Evolutionary conservation across 2,888 invertebrate species (phyloP), one percentile per base, ranked within the genome.

Genomic region (Pterostichus niger): DNA sequence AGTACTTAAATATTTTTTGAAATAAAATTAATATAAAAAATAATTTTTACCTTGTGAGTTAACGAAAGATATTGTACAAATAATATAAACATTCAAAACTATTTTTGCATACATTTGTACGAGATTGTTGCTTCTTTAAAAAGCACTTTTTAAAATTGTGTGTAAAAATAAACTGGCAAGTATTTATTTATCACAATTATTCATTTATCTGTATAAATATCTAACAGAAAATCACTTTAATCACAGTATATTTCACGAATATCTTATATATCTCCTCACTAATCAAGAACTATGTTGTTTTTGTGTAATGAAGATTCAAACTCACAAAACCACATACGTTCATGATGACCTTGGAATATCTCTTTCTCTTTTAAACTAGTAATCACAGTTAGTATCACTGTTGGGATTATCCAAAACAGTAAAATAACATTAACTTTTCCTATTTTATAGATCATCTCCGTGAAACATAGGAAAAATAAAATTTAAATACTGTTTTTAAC

Each of bases 331-430:
- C 64, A 64, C 35, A 64, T 64, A 44, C 44, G 68, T 71, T 56
- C 9, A 52, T 40, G 33, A 17, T 75, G 52, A 52, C 75, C 75
- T 75, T 75, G 75, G 40, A 71, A 71, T 40, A 40, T 15, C 15
- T 71, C 68, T 64, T 64, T 71, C 68, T 71, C 68, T 71, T 71
- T 17, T 11, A 71, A 44, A 71, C 68, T 44, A n/a, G 68, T 71
- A 44, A 3, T 24, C 24, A 17, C 17, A 13, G 9, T 44, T 6
- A 13, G 6, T 35, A 64, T 44, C 13, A 15, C 40, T 35, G 5
- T 64, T 44, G 33, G 64, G 35, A 64, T 33, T 33, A 17, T 56
- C 15, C 24, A 17, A 17, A 9, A 6, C n/a, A 9, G 2, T 17
- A 6, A 9, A 56, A 4, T 2, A 9, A 4, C 6, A 5, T 56